A percentile compares a stretch with the other conserved stretches of the same genome.
Evolutionary conservation across 2,797 vertebrate species (phyloP).

Genomic region (Manis crassicaudata): DNA sequence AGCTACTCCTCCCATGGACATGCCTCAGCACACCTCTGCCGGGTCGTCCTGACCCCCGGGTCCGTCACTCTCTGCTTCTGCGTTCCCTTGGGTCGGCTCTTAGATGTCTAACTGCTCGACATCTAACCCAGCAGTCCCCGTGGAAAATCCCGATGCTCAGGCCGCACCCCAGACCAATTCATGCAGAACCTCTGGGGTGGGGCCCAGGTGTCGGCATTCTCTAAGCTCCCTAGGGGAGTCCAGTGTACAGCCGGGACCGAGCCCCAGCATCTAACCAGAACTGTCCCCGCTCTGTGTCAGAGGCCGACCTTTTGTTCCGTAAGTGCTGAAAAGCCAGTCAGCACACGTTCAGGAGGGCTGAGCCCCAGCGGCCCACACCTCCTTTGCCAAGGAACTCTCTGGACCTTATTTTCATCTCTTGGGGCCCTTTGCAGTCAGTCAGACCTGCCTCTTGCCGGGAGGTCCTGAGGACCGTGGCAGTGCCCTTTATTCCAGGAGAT

Average conservation of each 20-base stretch:
- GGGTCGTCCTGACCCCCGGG: not conserved
- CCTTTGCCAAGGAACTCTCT: too few relatives aligned
- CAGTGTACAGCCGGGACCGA: not conserved
- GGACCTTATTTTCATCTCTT: accelerated
- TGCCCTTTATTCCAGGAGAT: not conserved
- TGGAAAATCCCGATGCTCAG: not conserved
- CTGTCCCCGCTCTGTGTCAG: not conserved
- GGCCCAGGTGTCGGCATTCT: not conserved
- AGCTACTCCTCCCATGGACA: not conserved
- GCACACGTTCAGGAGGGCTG: not conserved
- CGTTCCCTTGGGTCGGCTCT: not conserved
- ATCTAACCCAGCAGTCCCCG: not conserved
- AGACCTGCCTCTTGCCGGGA: not conserved
- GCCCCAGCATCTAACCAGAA: not conserved
- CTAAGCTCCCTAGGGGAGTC: not conserved
- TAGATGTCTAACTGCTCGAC: accelerated
- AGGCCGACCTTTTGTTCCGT: not conserved
- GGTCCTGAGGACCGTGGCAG: not conserved
- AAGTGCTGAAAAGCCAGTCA: not conserved
- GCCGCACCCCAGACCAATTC: not conserved
- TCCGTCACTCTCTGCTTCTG: accelerated
- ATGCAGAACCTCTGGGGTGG: not conserved
- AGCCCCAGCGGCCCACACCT: accelerated
- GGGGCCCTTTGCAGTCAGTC: not conserved
- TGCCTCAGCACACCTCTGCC: not conserved